Base-by-base conservation (phyloP, 2,797 vertebrate genomes). In the Mormyrus proboscirostris region DNA sequence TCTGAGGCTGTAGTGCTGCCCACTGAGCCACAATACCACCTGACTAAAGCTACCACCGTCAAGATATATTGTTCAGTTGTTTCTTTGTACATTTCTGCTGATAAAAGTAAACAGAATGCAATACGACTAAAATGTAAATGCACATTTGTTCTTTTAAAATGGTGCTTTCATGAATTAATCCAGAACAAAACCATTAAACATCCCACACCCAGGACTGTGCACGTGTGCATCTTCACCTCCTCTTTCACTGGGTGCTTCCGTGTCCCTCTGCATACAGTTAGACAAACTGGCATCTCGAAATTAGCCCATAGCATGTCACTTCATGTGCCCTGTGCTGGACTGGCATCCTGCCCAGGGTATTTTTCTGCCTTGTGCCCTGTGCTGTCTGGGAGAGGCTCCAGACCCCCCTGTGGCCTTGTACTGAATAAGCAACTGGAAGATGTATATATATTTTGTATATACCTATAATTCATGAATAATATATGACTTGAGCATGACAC, bases 381-480 rank as follows among this genome's bases (percentile, higher is more conserved):
- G 29, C 65, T 73, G 12, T 4, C 65, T 73, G 65, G 65, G 65
- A 73, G 6, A 16, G 29, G 65, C 29, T 73, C 12, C 65, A 73
- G 65, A 41, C 73, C 73, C 47, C 22, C 83, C 83, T 9, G 83
- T 86, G 83, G 25, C 83, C 83, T 29, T 86, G 83, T 51, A 86
- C 73, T 79, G 41, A 41, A 79, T 79, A 79, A 44, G 73, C 7
- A 19, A 41, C 12, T 79, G 73, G 73, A 79, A 79, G 38, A 79
- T 79, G 73, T 73, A 38, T 73, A 33, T 73, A 73, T 73, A 69
- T 73, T 73, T 73, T 38, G 65, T 38, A 73, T 73, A 73, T 38
- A 38, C 65, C 65, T 73, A 73, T 73, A 73, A 73, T 73, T 73
- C 65, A 73, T 73, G 38, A 79, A 79, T 47, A 79, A 79, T 79